phyloP scores from a whole-genome alignment of 2,113 vertebrate genomes.

The Oryzias javanicus region DNA sequence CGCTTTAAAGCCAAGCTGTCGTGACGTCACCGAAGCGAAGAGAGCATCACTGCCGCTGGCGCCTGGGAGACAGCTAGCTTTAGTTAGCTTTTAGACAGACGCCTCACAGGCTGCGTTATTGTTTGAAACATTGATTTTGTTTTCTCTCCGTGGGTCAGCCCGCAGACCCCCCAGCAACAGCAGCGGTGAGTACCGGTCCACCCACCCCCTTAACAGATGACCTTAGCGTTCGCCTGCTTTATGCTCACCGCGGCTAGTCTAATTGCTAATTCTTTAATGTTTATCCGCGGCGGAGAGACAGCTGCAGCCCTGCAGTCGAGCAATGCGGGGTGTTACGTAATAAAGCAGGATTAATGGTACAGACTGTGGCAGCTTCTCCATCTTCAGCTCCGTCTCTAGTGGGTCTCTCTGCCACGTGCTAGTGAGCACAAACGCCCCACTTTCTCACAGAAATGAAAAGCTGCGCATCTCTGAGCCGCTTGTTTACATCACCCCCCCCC shows the following conservation, averaged over 20 bases:
- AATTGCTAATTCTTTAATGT: slow-evolving; percentile 24
- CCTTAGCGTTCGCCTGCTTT: background rate
- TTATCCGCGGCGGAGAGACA: slow-evolving; percentile 7
- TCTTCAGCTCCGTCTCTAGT: background rate
- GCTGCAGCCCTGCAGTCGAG: slow-evolving; percentile 25
- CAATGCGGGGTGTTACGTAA: slow-evolving; percentile 55
- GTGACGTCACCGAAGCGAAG: slow-evolving; percentile 1
- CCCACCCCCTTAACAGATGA: background rate
- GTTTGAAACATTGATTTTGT: background rate
- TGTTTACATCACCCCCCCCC: too few species aligned
- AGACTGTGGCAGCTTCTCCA: slow-evolving; percentile 1
- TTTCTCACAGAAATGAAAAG: too few species aligned
- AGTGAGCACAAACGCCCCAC: too few species aligned
- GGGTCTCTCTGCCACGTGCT: too few species aligned
- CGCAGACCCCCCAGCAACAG: background rate
- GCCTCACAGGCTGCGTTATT: background rate
- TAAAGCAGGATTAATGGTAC: slow-evolving; percentile 9
- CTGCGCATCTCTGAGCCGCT: too few species aligned
- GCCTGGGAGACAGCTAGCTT: slow-evolving; percentile 35
- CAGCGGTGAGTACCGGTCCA: slow-evolving; percentile 34
- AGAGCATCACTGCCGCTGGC: background rate
- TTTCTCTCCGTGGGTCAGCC: background rate
- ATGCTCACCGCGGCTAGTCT: slow-evolving; percentile 21
- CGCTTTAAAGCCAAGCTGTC: background rate
- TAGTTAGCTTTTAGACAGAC: slow-evolving; percentile 3